Base-by-base conservation (phyloP, 2,113 vertebrate species). In the Hippolais icterina region DNA sequence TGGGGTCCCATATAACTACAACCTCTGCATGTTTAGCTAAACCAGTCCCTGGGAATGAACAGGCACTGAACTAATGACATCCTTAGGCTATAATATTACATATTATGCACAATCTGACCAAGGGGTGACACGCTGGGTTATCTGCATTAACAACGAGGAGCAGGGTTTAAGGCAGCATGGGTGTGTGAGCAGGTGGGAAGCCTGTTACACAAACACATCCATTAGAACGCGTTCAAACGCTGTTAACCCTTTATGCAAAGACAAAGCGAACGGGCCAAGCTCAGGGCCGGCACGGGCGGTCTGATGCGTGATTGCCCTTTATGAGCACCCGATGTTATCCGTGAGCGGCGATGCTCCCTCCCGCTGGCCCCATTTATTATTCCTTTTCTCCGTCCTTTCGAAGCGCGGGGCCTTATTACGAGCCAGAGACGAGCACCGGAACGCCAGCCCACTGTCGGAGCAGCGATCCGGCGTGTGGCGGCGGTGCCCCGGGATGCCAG, bases 351-450 rank as follows among this genome's bases (percentile, higher is more conserved):
- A 28, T 39, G 37, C 59, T 53, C 8, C 12, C 54, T 66, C 19
- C 46, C 33, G 33, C 28, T 12, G 3, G 23, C 12, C 35, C 19
- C 27, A 3, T 6, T 22, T 9, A 27, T 33, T 44, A 11, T 12
- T 2, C 9, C 2, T 27, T 16, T 4, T 6, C 49, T 84, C 28
- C 42, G 11, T 57, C 44, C 33, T 61, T 83, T 17, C 19, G 6
- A 9, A 42, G 22, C 3, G 2, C 27, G 3, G 56, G 15, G 10
- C 10, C 78, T 24, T 61, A 0, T 4, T 11, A 9, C 0, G 19
- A 28, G 18, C 2, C 23, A 1, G 33, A 2, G 57, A 3, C 0
- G 42, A 35, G 1, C 19, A 3, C 10, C 2, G 21, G 6, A 5
- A 10, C 6, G 20, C 18, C 74, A 20, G 76, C 71, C 39, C 44